Percentiles rank a stretch among this genome's conserved stretches.
Evolutionary conservation across 2,888 invertebrate genomes (phyloP).

Genomic region (Antitype chi): DNA sequence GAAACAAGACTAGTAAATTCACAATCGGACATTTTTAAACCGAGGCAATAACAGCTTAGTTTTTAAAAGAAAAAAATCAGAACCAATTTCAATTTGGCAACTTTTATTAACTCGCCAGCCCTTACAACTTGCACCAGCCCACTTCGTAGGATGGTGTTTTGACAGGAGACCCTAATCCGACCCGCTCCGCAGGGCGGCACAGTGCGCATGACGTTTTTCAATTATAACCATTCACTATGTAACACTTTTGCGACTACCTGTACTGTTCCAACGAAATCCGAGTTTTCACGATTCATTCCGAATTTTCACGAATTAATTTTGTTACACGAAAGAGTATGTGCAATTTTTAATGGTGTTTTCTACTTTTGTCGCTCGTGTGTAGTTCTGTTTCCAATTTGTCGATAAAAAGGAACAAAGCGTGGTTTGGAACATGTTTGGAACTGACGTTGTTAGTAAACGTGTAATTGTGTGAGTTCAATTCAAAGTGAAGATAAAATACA

Average conservation of each 20-base stretch:
- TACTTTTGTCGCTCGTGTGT: constrained; percentile 16
- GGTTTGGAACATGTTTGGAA: constrained; percentile 8
- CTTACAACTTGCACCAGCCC: constrained; percentile 63
- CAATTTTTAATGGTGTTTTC: constrained; percentile 29
- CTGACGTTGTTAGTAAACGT: constrained; percentile 23
- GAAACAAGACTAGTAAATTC: neutral
- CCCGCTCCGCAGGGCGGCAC: constrained; percentile 85
- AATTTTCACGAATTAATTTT: constrained; percentile 45
- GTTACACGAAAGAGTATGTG: constrained; percentile 11
- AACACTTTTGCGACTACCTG: constrained; percentile 81
- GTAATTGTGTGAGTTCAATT: neutral
- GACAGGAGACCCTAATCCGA: constrained; percentile 86
- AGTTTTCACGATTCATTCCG: constrained; percentile 40
- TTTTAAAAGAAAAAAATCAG: neutral
- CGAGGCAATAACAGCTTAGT: neutral
- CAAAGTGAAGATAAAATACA: neutral
- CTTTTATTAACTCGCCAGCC: constrained; percentile 35
- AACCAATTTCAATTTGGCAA: constrained; percentile 23
- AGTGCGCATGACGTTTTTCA: constrained; percentile 83
- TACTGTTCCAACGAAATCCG: constrained; percentile 39
- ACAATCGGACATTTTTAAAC: neutral
- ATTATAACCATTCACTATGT: constrained; percentile 86
- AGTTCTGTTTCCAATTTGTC: constrained; percentile 26
- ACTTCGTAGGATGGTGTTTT: constrained; percentile 76
- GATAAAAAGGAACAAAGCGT: constrained; percentile 23